Evolutionary conservation across 2,113 vertebrate species (phyloP), one percentile per base, ranked within the genome.

Genomic region (Malurus elegans): DNA sequence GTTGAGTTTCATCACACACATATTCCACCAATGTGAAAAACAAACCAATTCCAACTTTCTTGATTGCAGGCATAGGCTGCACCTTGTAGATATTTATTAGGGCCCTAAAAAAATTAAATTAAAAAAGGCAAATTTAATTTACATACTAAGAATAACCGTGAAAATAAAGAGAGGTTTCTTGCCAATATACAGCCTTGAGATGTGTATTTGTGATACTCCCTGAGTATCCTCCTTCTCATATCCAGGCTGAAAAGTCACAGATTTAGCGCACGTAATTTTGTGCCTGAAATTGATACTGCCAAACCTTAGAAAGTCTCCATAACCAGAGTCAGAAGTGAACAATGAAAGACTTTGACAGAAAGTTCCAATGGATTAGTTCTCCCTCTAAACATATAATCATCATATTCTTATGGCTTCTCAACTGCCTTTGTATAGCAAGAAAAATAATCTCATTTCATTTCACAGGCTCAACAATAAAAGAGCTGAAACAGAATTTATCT

Each of bases 1-100:
- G 98, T 84, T 99, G 98, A 6, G 99, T 99, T 97, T 99, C 99
- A 69, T 99, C 99, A 51, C 98, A 98, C 53, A 99, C 98, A 36
- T 98, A 99, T 14, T 99, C 98, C 69, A 99, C 99, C 81, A 99
- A 91, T 1, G 98, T 97, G 40, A 99, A 99, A 97, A 99, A 99
- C 64, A 99, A 98, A 10, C 98, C 96, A 91, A 99, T 99, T 14
- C 99, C 99, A 24, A 99, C 98, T 83, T 98, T 98, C 96, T 99
- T 99, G 95, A 98, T 97, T 23, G 96, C 98, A 15, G 98, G 97
- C 9, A 98, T 97, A 57, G 98, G 98, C 90, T 99, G 98, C 9
- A 98, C 95, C 95, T 99, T 99, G 95, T 98, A 99, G 74, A 98
- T 97, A 96, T 99, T 99, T 93, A 99, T 99, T 80, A 99, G 97